Percentiles rank a stretch among this genome's conserved stretches.
These are phyloP conservation scores for Caenorhabditis becei DNA, from an alignment of 2,888 invertebrate species.

Conservation along the genomic window DNA sequence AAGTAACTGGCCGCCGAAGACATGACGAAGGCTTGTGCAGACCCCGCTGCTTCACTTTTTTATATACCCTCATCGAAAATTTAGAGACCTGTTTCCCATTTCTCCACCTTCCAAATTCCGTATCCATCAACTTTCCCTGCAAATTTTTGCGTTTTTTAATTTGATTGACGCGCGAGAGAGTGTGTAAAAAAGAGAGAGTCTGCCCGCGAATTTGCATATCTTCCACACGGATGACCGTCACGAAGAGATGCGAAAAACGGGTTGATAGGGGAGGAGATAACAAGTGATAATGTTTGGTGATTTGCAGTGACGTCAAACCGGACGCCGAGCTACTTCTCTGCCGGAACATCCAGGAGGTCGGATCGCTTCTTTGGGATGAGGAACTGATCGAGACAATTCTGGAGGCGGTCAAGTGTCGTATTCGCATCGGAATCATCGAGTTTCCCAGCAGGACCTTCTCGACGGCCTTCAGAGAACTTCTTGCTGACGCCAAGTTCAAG, in stretches of 20 bases:
- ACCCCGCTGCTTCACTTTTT: not conserved
- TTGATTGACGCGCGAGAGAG: slow-evolving; percentile 38
- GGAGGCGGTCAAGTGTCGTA: slow-evolving; percentile 44
- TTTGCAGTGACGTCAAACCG: slow-evolving; percentile 43
- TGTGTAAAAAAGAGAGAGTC: slow-evolving; percentile 8
- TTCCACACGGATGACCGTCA: slow-evolving; percentile 42
- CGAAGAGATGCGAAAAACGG: slow-evolving; percentile 26
- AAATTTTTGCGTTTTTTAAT: slow-evolving; percentile 44
- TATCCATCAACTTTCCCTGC: slow-evolving; percentile 23
- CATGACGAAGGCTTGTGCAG: slow-evolving; percentile 28
- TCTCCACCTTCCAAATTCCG: slow-evolving; percentile 16
- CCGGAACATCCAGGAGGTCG: slow-evolving; percentile 43
- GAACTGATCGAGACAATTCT: slow-evolving; percentile 46
- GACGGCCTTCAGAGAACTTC: slow-evolving; percentile 16
- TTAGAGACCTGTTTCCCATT: slow-evolving; percentile 39
- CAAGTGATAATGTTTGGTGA: slow-evolving; percentile 36
- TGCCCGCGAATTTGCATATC: slow-evolving; percentile 48
- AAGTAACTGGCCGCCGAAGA: slow-evolving; percentile 57
- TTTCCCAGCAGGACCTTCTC: slow-evolving; percentile 48
- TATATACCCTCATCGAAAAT: slow-evolving; percentile 7
- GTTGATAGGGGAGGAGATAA: slow-evolving; percentile 42
- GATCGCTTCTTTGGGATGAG: slow-evolving; percentile 56
- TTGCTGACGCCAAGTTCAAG: not conserved
- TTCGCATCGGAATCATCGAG: slow-evolving; percentile 52
- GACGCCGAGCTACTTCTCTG: slow-evolving; percentile 54